phyloP scores from a whole-genome alignment of 1,140 invertebrate genomes.

The Centruroides vittatus region DNA sequence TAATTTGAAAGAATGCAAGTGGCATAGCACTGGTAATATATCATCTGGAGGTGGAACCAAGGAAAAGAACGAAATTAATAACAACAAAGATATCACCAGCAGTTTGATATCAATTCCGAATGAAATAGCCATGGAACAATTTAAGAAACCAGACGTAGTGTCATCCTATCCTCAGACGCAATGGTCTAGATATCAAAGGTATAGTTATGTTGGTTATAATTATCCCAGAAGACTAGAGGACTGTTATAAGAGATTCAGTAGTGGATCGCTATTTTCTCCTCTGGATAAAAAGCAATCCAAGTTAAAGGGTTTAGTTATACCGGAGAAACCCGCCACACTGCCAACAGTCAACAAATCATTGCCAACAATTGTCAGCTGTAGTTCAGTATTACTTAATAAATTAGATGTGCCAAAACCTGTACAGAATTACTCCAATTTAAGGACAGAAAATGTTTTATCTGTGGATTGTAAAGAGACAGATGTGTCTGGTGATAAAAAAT shows the following conservation, averaged over 20 bases:
- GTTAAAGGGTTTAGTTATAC: constrained; percentile 66
- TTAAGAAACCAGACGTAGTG: background rate
- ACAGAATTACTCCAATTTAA: constrained; percentile 5
- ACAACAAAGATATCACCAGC: too few species aligned
- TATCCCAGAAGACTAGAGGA: background rate
- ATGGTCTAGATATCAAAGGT: constrained; percentile 6
- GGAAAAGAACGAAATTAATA: too few species aligned
- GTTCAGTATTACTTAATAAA: constrained; percentile 33
- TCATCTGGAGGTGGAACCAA: too few species aligned
- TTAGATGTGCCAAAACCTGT: constrained; percentile 15
- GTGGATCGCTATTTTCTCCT: background rate
- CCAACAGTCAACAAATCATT: constrained; percentile 27
- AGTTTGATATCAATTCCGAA: too few species aligned
- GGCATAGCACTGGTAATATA: too few species aligned
- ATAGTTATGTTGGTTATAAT: constrained; percentile 13
- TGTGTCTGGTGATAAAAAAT: constrained; percentile 11
- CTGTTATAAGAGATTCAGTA: constrained; percentile 14
- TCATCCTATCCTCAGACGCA: constrained; percentile 15
- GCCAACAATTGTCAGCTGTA: constrained; percentile 62
- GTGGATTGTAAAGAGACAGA: too few species aligned
- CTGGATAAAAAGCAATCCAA: constrained; percentile 30
- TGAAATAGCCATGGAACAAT: too few species aligned
- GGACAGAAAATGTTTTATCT: background rate
- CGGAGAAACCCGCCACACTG: constrained; percentile 36
- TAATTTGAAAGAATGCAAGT: too few species aligned